A percentile compares a stretch with the other conserved stretches of the same genome.
Conservation (phyloP, 2,113 vertebrate species). For the Ptyas mucosa region DNA sequence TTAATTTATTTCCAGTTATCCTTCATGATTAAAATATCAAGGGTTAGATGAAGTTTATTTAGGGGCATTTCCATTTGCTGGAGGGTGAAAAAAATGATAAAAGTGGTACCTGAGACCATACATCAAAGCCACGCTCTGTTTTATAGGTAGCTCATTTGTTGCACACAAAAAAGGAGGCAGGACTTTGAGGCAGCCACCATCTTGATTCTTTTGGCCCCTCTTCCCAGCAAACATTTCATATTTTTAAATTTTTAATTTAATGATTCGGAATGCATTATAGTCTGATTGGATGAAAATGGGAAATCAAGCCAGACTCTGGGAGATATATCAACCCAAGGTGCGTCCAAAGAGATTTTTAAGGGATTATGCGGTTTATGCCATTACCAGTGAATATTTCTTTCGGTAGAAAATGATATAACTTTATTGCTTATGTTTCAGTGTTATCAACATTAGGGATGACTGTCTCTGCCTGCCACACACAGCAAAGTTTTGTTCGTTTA, state of each 20-base stretch:
- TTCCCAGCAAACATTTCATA: background rate
- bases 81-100: background rate
- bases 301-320: background rate
- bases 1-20: background rate
- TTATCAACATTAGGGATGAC: conserved; percentile 44
- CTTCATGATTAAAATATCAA: background rate
- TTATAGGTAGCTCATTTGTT: background rate
- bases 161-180: background rate
- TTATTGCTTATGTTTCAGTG: conserved; percentile 52
- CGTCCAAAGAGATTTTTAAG: conserved; percentile 53
- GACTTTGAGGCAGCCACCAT: background rate
- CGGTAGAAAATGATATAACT: conserved; percentile 59
- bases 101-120: background rate
- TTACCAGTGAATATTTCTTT: conserved; percentile 55
- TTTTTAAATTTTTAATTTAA: background rate
- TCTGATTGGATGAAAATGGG: background rate
- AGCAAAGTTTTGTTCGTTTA: conserved; percentile 8
- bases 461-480: conserved; percentile 37
- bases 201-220: background rate
- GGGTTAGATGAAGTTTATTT: background rate
- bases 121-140: background rate
- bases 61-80: background rate
- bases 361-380: conserved; percentile 56
- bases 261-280: background rate
- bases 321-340: background rate